A percentile compares a stretch with the other conserved stretches of the same genome.
Conservation (phyloP, 1,140 invertebrate genomes). For the Eupeodes corollae region DNA sequence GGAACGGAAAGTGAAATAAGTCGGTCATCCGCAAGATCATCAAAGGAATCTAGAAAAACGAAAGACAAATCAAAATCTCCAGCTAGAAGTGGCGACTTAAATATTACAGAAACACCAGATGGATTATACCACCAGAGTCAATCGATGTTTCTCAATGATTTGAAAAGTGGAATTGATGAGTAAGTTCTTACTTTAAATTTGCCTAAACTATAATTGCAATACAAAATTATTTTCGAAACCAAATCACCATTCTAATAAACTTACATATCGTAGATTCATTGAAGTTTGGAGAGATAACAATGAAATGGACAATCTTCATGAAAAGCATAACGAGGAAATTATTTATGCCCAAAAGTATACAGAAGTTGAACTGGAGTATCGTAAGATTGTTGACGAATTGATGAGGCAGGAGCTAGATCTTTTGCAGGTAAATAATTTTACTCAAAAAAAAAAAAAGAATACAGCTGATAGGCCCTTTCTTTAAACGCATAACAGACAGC, state of each 20-base stretch:
- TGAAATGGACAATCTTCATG: constrained; percentile 49
- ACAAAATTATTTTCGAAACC: too few species aligned
- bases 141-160: constrained; percentile 46
- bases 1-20: constrained; percentile 63
- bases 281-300: constrained; percentile 73
- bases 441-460: neutral
- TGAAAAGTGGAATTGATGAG: constrained; percentile 50
- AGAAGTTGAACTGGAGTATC: constrained; percentile 73
- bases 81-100: constrained; percentile 41
- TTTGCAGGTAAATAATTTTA: constrained; percentile 47
- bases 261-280: constrained; percentile 42
- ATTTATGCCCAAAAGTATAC: constrained; percentile 70
- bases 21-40: constrained; percentile 62
- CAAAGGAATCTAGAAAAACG: constrained; percentile 63
- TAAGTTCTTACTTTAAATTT: constrained; percentile 28
- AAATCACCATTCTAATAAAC: constrained; percentile 4
- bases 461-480: neutral
- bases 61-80: constrained; percentile 50
- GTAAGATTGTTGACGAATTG: constrained; percentile 71
- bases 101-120: constrained; percentile 47
- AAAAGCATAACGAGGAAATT: constrained; percentile 67
- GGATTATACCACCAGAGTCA: constrained; percentile 42
- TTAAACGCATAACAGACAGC: constrained; percentile 42
- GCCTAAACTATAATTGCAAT: too few species aligned
- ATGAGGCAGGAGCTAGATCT: constrained; percentile 74